phyloP scores from a whole-genome alignment of 2,888 invertebrate genomes.

The Masnerella sp. region DNA sequence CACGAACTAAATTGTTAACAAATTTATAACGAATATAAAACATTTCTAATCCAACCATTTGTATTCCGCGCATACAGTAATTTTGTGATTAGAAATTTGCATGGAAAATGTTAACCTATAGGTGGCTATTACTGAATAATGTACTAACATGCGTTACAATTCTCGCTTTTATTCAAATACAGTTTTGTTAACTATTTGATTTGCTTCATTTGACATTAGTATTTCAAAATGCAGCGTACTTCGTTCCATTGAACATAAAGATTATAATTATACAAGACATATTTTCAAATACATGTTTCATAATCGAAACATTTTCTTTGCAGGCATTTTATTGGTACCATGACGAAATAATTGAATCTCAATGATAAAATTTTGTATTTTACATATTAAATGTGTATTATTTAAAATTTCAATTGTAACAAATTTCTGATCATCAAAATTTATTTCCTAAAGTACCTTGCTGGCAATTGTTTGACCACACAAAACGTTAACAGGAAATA shows the following conservation, averaged over 20 bases:
- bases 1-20: neutral
- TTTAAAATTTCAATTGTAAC: too few relatives aligned
- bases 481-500: constrained; percentile 18
- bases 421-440: too few relatives aligned
- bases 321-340: too few relatives aligned
- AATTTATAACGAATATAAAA: neutral
- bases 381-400: too few relatives aligned
- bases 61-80: constrained; percentile 15
- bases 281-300: too few relatives aligned
- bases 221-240: constrained; percentile 36
- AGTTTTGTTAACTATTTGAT: constrained; percentile 35
- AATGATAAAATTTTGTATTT: too few relatives aligned
- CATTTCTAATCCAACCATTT: neutral
- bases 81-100: constrained; percentile 22
- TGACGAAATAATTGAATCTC: too few relatives aligned
- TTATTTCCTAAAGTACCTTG: too few relatives aligned
- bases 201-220: constrained; percentile 5
- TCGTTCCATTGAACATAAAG: too few relatives aligned
- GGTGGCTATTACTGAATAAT: constrained; percentile 26
- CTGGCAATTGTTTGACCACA: neutral
- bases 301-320: too few relatives aligned
- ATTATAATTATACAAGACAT: too few relatives aligned
- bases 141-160: constrained; percentile 29
- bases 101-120: constrained; percentile 21
- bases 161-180: constrained; percentile 34